Conservation (phyloP, 2,888 invertebrate species). For the Eustalomyia histrio region DNA sequence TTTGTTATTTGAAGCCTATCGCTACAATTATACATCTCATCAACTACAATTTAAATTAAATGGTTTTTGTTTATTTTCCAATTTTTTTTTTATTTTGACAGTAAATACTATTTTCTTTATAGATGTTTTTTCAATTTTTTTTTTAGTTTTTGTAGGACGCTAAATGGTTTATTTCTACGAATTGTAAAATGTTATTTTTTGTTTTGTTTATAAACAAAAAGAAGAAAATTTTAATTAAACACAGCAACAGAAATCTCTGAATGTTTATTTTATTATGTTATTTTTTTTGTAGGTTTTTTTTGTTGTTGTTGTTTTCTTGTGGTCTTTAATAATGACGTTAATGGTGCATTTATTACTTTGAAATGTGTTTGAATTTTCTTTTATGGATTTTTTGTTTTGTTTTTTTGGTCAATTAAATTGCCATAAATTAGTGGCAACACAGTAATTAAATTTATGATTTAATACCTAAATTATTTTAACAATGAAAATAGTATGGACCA, state of each 20-base stretch:
- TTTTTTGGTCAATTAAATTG: conserved; percentile 44
- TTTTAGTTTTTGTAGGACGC: neutral
- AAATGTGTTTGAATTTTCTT: conserved; percentile 15
- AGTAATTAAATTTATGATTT: conserved; percentile 31
- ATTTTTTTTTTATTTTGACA: too few species aligned
- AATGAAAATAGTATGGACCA: too few species aligned
- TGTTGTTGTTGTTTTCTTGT: conserved; percentile 38
- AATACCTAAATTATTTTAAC: conserved; percentile 15
- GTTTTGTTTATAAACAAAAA: conserved; percentile 31
- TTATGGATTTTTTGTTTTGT: neutral
- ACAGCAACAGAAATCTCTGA: neutral
- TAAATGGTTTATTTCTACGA: conserved; percentile 1
- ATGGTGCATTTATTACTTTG: conserved; percentile 37
- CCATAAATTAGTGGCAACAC: conserved; percentile 50
- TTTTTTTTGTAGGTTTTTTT: neutral
- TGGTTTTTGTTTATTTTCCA: too few species aligned
- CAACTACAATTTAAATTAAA: too few species aligned
- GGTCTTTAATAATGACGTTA: conserved; percentile 54
- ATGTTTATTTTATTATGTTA: conserved; percentile 27
- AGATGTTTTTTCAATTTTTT: neutral
- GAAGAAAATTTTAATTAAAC: conserved; percentile 9
- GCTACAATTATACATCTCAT: too few species aligned
- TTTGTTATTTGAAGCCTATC: too few species aligned
- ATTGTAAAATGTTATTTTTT: neutral
- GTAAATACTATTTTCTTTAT: too few species aligned